phyloP scores from a whole-genome alignment of 2,113 vertebrate genomes.

The Lamprotornis superbus region DNA sequence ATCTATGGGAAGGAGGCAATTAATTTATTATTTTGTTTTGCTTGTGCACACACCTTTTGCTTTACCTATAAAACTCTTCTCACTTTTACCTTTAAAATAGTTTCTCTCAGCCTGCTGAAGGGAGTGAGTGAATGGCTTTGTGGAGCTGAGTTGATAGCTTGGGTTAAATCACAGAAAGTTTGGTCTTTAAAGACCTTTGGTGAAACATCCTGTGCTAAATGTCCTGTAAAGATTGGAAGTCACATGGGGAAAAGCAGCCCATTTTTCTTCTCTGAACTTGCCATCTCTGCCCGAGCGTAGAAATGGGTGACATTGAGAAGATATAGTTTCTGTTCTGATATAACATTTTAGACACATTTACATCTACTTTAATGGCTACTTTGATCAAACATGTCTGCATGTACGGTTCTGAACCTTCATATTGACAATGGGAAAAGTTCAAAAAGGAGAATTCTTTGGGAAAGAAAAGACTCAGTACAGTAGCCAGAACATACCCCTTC shows the following conservation, averaged over 20 bases:
- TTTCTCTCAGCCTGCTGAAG: neutral
- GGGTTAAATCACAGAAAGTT: neutral
- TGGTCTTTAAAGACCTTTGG: neutral
- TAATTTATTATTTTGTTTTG: neutral
- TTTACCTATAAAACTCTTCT: neutral
- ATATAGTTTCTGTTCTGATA: neutral
- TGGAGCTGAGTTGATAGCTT: neutral
- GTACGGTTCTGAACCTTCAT: neutral
- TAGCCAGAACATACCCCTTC: neutral
- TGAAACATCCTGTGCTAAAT: neutral
- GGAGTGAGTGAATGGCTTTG: neutral
- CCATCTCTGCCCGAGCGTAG: neutral
- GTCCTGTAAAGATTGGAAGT: neutral
- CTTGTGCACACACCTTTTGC: rapidly evolving
- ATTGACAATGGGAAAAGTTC: neutral
- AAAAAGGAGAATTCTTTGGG: neutral
- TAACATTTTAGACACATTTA: neutral
- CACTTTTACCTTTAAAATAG: neutral
- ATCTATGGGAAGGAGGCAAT: rapidly evolving
- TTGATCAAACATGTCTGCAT: neutral
- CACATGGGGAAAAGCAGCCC: neutral
- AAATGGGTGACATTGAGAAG: neutral
- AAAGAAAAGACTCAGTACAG: neutral
- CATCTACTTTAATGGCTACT: neutral
- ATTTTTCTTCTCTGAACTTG: neutral